Base-by-base conservation (phyloP, 92 coral and sea anemone species). In the Palythoa grandiflora region DNA sequence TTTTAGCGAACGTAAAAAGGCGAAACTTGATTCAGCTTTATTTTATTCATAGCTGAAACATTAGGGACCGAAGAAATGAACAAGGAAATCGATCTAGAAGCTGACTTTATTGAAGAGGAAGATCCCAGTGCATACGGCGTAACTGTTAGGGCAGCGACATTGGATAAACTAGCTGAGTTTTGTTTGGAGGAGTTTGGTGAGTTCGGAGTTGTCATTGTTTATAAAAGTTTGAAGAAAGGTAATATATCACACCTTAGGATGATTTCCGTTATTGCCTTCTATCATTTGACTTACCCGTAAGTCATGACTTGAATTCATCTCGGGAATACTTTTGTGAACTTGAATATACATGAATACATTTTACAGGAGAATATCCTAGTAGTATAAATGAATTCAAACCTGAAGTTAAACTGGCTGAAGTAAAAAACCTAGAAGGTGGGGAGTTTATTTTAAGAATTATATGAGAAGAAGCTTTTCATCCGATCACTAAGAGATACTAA, bases 171-270 rank as follows among this genome's bases (percentile, higher is more conserved):
- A 2, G 96, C 96, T 14, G 95, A 97, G 77, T 94, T 88, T 47
- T 96, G 98, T 20, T 88, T 93, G 16, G 90, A 90, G 54, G 99
- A 97, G 80, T 97, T 97, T 83, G 98, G 99, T 97, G 80, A 91
- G 97, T 83, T 12, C 37, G 13, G 37, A 38, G 63, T 38, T 11
- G 2, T 50, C 38, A 37, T 73, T 19, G 15, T 44, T 47, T 20
- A 51, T 14, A 57, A 76, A 77, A 48, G 66, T 68, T 35, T 44
- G 44, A 47, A 47, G 84, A 61, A 51, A 61, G 65, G 60, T 21
- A 28, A 76, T 44, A n/a, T 28, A 37, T 52, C 21, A 86, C 19
- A 37, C 84, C 72, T 36, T 4, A 40, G 72, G 16, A 14, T 55
- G 3, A 35, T 81, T 47, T 44, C 39, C 39, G 47, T 28, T 40